Evolutionary conservation across 2,113 vertebrate species (phyloP).

Genomic region (Eidolon helvum): DNA sequence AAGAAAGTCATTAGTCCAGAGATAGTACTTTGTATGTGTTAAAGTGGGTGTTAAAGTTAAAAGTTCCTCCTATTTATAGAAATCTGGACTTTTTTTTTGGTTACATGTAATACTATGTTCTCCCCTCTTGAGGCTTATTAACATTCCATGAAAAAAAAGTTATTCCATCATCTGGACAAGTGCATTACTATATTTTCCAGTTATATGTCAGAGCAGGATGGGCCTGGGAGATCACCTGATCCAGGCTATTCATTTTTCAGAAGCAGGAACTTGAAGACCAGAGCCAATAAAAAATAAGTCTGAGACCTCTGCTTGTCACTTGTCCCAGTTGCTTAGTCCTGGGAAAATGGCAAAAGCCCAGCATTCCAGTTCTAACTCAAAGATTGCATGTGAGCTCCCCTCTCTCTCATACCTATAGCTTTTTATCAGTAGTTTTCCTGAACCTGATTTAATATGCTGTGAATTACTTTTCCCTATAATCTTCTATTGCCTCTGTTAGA

Average conservation of each 20-base stretch:
- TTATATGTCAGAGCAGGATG: background rate
- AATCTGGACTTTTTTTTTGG: background rate
- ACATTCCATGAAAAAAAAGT: background rate
- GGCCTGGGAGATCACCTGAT: background rate
- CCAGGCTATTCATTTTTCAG: background rate
- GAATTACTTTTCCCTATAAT: slow-evolving; percentile 38
- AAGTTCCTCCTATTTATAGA: background rate
- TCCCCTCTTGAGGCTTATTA: background rate
- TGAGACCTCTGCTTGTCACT: background rate
- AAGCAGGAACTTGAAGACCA: background rate
- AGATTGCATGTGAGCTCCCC: background rate
- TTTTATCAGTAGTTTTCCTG: slow-evolving; percentile 1
- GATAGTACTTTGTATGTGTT: background rate
- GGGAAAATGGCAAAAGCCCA: background rate
- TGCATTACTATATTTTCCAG: background rate
- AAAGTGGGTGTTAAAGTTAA: background rate
- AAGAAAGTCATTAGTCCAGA: background rate
- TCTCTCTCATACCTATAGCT: background rate
- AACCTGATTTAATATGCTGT: background rate
- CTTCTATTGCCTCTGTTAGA: slow-evolving; percentile 16
- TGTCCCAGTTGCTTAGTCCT: background rate
- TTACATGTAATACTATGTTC: background rate
- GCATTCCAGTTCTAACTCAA: background rate
- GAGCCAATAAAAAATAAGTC: background rate
- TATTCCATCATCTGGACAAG: background rate